A percentile compares a stretch with the other conserved stretches of the same genome.
These are phyloP conservation scores for Drosophila mayri DNA, from an alignment of 1,140 invertebrate species.

Conservation along the genomic window DNA sequence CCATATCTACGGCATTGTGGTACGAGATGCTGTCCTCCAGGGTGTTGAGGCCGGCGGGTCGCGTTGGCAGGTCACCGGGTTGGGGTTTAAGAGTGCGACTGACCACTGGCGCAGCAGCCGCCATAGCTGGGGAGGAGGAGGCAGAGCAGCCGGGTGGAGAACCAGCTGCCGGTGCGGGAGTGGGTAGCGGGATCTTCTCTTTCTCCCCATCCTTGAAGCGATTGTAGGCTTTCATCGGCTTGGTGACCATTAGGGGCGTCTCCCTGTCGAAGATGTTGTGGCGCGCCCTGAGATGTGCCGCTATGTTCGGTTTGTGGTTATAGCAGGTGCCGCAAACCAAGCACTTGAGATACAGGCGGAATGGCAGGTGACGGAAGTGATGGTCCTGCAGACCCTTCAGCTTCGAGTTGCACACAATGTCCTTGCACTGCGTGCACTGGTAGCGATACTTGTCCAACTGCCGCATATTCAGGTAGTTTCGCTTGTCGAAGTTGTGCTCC, in stretches of 20 bases:
- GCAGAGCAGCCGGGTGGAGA: slow-evolving; percentile 21
- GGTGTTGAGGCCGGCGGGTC: slow-evolving; percentile 69
- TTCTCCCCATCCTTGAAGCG: slow-evolving; percentile 37
- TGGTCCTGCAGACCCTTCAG: slow-evolving; percentile 81
- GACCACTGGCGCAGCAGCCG: slow-evolving; percentile 1
- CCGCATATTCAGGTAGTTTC: slow-evolving; percentile 72
- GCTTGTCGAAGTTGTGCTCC: slow-evolving; percentile 77
- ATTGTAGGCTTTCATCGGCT: slow-evolving; percentile 30
- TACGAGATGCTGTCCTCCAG: slow-evolving; percentile 76
- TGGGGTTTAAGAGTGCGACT: slow-evolving; percentile 53
- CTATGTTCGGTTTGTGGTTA: slow-evolving; percentile 82
- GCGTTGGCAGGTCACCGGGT: slow-evolving; percentile 43
- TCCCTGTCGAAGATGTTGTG: slow-evolving; percentile 70
- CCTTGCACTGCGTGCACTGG: slow-evolving; percentile 74
- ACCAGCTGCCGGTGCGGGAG: background rate
- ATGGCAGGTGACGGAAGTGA: slow-evolving; percentile 77
- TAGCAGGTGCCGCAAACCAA: slow-evolving; percentile 78
- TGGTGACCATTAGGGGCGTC: slow-evolving; percentile 26
- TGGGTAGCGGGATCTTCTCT: slow-evolving; percentile 10
- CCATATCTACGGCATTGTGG: slow-evolving; percentile 79
- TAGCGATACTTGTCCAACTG: slow-evolving; percentile 78
- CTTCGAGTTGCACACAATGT: slow-evolving; percentile 75
- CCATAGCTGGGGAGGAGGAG: slow-evolving; percentile 9
- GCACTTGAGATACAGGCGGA: slow-evolving; percentile 74
- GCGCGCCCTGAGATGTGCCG: slow-evolving; percentile 66